These are phyloP conservation scores for Cardiocondyla obscurior DNA, from an alignment of 1,140 invertebrate genomes.

Conservation along the genomic window DNA sequence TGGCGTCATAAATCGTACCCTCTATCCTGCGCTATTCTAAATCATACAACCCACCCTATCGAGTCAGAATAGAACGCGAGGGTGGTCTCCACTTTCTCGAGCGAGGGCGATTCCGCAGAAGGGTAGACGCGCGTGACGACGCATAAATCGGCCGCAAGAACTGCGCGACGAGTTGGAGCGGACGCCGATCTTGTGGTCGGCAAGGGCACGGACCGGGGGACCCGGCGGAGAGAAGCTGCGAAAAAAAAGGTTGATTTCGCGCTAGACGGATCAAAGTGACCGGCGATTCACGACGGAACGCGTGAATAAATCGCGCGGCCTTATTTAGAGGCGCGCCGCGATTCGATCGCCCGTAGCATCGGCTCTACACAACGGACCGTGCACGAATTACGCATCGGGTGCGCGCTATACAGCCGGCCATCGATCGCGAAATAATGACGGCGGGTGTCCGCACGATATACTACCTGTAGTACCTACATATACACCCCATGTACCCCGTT, in stretches of 20 bases:
- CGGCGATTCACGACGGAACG: conserved; percentile 30
- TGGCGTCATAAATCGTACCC: conserved; percentile 13
- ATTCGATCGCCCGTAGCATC: conserved; percentile 36
- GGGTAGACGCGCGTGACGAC: conserved; percentile 75
- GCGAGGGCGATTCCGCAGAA: conserved; percentile 59
- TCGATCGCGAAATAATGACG: conserved; percentile 51
- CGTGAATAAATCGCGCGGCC: conserved; percentile 45
- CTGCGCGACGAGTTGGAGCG: conserved; percentile 5
- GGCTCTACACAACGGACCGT: conserved; percentile 4
- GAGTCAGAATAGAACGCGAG: conserved; percentile 19
- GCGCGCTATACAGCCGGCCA: conserved; percentile 33
- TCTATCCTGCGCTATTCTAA: conserved; percentile 3
- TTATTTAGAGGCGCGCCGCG: conserved; percentile 42
- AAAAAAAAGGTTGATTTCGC: conserved; percentile 53
- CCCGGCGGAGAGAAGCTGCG: neutral
- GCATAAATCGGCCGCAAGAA: conserved; percentile 78
- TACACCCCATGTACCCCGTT: neutral
- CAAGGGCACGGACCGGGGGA: conserved; percentile 20
- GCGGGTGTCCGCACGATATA: neutral
- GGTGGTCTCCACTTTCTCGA: conserved; percentile 37
- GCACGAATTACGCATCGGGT: conserved; percentile 23
- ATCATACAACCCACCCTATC: neutral
- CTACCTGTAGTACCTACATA: neutral
- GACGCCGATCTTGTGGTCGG: conserved; percentile 24
- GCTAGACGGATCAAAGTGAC: conserved; percentile 53